Evolutionary conservation across 1,140 invertebrate genomes (phyloP), one percentile per base, ranked within the genome.

Genomic region (Formica selysi): DNA sequence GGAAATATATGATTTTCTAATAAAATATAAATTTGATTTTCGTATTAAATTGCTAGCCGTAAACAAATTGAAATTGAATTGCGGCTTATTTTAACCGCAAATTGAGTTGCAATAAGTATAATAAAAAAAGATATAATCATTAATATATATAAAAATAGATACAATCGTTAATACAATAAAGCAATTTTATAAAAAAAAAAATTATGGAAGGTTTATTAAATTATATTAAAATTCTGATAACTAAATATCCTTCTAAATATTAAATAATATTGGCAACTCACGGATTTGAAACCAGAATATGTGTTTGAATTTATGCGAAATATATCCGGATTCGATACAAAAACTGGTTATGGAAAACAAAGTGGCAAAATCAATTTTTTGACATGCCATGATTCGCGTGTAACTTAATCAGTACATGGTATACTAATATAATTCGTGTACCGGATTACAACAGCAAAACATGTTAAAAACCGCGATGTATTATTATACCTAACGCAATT

Each of bases 401-500:
- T 74, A 83, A 83, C 10, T 83, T 54, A 83, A 83, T 74, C 38
- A 83, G 51, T 59, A 36, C 26, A n/a, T 61, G 16, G 5, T 48
- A 68, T 83, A 74, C 61, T 73, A 74, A 62, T 74, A 16, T 36
- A 74, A 62, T 16, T 57, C 32, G 54, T 22, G 54, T 59, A 57
- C 22, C 71, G 70, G 54, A n/a, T 83, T 74, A 74, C 54, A 57
- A 16, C 3, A 19, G n/a, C 67, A 29, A 41, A 44, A 11, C 68
- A 57, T 36, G 41, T 83, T 83, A 83, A 83, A 83, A 83, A 73
- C 7, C n/a, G n/a, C 19, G 68, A 44, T 59, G 38, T 74, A 71
- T 81, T 80, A 73, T 81, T 74, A 26, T 62, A 83, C 68, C 36
- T 61, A 73, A 73, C 38, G 54, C 54, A 83, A 73, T 83, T 83